These are phyloP conservation scores for Masticophis lateralis DNA, from an alignment of 2,797 vertebrate genomes.

Conservation along the genomic window DNA sequence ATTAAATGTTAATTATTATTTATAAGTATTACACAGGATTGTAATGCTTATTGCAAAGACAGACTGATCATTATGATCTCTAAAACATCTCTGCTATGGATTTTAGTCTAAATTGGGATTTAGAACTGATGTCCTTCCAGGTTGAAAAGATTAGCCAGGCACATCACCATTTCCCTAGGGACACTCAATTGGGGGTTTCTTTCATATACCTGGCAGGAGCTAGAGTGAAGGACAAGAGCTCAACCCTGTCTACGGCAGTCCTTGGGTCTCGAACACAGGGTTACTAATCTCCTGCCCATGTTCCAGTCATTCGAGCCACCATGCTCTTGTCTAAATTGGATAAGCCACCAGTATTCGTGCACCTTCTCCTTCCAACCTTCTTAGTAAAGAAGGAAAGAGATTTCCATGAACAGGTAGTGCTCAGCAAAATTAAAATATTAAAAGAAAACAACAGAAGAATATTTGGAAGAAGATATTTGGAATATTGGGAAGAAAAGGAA, in stretches of 20 bases:
- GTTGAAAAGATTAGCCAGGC: not conserved
- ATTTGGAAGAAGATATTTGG: no score
- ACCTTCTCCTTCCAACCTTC: not conserved
- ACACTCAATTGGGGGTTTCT: not conserved
- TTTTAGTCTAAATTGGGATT: not conserved
- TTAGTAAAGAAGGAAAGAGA: not conserved
- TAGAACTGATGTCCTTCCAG: not conserved
- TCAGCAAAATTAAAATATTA: not conserved
- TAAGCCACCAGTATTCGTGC: not conserved
- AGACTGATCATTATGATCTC: not conserved
- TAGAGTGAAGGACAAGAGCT: not conserved
- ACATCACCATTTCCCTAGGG: not conserved
- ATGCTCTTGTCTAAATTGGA: not conserved
- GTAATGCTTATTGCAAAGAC: not conserved
- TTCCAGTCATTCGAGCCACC: not conserved
- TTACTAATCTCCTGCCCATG: not conserved
- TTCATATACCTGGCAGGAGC: not conserved
- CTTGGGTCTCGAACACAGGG: not conserved
- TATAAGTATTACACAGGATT: not conserved
- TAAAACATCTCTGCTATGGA: not conserved
- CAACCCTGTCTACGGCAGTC: not conserved
- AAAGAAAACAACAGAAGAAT: not conserved
- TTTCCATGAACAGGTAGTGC: not conserved
- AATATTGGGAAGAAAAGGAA: no score
- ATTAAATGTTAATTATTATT: not conserved